Percentiles rank a stretch among this genome's conserved stretches.
Evolutionary conservation across 92 coral and sea anemone genomes (phyloP).

Genomic region (Palythoa caribaeorum): DNA sequence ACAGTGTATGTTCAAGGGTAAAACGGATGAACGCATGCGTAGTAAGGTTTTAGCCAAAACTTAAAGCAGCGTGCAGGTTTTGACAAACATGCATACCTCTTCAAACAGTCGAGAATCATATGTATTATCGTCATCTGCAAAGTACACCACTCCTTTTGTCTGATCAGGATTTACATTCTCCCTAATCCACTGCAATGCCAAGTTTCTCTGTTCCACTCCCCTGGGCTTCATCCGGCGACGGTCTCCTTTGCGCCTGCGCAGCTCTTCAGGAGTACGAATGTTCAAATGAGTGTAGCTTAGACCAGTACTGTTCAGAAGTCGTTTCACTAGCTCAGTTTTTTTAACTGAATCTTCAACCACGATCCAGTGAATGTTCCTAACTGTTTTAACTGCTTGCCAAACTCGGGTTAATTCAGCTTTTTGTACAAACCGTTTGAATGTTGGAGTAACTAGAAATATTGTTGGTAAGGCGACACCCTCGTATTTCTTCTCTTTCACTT

Average conservation of each 20-base stretch:
- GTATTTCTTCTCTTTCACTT: constrained; percentile 18
- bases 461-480: constrained; percentile 57
- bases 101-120: constrained; percentile 84
- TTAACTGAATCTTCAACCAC: constrained; percentile 82
- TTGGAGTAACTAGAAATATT: constrained; percentile 81
- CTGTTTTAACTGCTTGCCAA: constrained; percentile 76
- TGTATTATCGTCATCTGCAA: constrained; percentile 95
- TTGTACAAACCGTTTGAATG: constrained; percentile 83
- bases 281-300: constrained; percentile 81
- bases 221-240: constrained; percentile 82
- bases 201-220: constrained; percentile 89
- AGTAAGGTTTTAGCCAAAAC: no score
- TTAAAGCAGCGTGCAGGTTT: no score
- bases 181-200: constrained; percentile 79
- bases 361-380: constrained; percentile 84
- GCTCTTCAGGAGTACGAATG: constrained; percentile 72
- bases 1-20: no score
- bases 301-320: constrained; percentile 64
- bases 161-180: constrained; percentile 68
- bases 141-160: constrained; percentile 86
- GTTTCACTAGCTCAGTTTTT: constrained; percentile 68
- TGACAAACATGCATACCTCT: constrained; percentile 62
- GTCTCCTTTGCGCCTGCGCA: constrained; percentile 71
- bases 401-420: constrained; percentile 90
- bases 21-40: no score